A percentile compares a stretch with the other conserved stretches of the same genome.
Evolutionary conservation across 1,140 invertebrate species (phyloP).

Genomic region (Tetragonula clypearis): DNA sequence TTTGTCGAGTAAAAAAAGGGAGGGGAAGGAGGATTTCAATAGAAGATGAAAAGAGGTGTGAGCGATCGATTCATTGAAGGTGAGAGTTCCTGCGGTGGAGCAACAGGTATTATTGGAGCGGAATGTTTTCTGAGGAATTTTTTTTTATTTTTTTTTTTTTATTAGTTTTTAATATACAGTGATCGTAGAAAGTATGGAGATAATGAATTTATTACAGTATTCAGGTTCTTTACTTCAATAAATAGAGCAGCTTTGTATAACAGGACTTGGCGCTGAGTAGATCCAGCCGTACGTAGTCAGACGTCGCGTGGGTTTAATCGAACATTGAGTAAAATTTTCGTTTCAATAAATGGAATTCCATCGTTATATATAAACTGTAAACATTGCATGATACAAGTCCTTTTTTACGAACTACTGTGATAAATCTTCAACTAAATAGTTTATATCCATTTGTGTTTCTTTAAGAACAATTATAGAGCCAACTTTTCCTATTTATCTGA

Average conservation of each 20-base stretch:
- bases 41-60: not conserved
- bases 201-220: not conserved
- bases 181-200: not conserved
- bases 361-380: too few relatives aligned
- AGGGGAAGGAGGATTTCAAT: not conserved
- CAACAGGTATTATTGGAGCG: not conserved
- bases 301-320: not conserved
- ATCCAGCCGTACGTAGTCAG: not conserved
- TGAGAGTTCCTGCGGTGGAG: not conserved
- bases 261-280: not conserved
- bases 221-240: too few relatives aligned
- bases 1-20: too few relatives aligned
- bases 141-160: too few relatives aligned
- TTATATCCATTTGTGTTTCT: too few relatives aligned
- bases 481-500: too few relatives aligned
- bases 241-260: not conserved
- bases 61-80: constrained; percentile 16
- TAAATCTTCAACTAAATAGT: too few relatives aligned
- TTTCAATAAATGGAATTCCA: not conserved
- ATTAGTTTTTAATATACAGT: not conserved
- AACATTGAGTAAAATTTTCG: not conserved
- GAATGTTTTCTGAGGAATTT: not conserved
- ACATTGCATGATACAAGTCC: too few relatives aligned
- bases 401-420: too few relatives aligned
- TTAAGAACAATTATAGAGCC: too few relatives aligned